Base-by-base conservation (phyloP, 2,888 invertebrate species). In the Drosophila phalerata region DNA sequence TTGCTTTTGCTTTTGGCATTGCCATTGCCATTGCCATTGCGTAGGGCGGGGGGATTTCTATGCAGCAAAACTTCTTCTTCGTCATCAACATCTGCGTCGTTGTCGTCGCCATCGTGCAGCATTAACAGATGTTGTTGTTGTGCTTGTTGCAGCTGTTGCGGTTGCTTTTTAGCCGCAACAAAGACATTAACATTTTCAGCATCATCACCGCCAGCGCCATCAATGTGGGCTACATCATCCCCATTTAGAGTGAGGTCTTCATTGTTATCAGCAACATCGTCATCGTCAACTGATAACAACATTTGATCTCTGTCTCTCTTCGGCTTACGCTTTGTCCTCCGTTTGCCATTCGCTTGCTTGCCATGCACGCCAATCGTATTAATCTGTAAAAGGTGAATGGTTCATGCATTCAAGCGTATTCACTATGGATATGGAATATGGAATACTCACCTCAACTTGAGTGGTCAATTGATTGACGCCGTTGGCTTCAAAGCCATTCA, bases 321-420 rank as follows among this genome's bases (percentile, higher is more conserved):
- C 15, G 68, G 72, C 60, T 85, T 84, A 55, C 77, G 90, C 60
- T 85, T 90, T 57, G 79, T 56, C 69, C 80, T 84, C 40, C 72
- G 77, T 68, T 89, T 90, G 37, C 75, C 85, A 32, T 43, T 66
- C 51, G 74, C 66, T 34, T 70, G 58, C 34, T 73, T 79, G 32
- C 60, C 79, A 58, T 79, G 80, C 47, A 84, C 69, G 9, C 87
- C 90, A 61, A 91, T 77, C 10, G 89, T 91, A 66, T 91, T 91
- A 71, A 91, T 91, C 91, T 91, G 60, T 1, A 22, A 15, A 17
- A 34, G 15, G 10, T 6, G 34, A 61, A 40, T 8, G 9, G 5
- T n/a, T 17, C 3, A 32, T 37, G 37, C 10, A 19, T 37, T 43
- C 6, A 2, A 15, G n/a, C 38, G 9, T 9, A 38, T 38, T 4